These are phyloP conservation scores for Sympetrum striolatum DNA, from an alignment of 2,888 invertebrate species.

Conservation along the genomic window DNA sequence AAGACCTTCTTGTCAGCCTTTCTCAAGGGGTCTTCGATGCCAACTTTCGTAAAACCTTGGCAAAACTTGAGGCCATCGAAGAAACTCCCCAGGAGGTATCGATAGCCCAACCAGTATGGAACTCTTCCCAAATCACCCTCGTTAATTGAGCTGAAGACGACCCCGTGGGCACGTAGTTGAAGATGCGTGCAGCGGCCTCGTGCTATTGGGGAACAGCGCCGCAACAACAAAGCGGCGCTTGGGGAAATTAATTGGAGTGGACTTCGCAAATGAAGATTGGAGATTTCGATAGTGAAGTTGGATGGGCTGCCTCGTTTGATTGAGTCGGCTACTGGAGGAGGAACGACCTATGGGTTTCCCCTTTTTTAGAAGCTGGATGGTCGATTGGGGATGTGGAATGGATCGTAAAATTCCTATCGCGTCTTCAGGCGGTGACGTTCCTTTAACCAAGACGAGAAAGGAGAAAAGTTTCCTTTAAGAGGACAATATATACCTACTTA, in stretches of 20 bases:
- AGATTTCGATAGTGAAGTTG: background rate
- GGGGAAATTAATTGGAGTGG: background rate
- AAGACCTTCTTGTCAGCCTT: background rate
- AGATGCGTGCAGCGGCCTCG: background rate
- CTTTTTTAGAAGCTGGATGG: background rate
- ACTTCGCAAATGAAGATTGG: background rate
- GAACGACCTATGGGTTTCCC: background rate
- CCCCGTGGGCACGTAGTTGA: background rate
- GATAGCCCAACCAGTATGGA: background rate
- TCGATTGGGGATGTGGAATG: background rate
- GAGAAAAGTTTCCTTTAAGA: background rate
- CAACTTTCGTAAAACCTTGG: background rate
- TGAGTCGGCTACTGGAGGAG: background rate
- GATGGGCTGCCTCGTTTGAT: background rate
- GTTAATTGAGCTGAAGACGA: background rate
- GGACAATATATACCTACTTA: too few species aligned
- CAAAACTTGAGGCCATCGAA: background rate
- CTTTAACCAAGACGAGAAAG: background rate
- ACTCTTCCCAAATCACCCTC: background rate
- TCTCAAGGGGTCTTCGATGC: background rate
- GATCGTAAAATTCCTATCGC: background rate
- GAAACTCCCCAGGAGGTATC: background rate
- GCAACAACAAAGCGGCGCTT: background rate
- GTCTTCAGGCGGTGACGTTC: background rate
- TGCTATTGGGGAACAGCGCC: background rate